phyloP scores from a whole-genome alignment of 1,140 invertebrate species.

The Aphelenchoides besseyi region DNA sequence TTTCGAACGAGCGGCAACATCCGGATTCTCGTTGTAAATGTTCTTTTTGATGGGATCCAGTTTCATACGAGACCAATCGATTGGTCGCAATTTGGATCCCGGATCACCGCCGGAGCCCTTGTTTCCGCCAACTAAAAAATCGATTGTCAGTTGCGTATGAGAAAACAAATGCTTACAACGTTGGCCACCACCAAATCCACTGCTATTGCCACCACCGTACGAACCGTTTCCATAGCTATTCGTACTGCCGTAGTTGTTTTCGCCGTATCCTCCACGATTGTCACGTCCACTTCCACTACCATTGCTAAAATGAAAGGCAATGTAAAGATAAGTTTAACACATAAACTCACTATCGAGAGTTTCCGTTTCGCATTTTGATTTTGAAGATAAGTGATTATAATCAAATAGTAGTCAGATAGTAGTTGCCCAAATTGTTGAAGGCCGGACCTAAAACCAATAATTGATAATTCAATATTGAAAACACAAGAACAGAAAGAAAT shows the following conservation, averaged over 20 bases:
- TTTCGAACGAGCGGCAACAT: constrained; percentile 47
- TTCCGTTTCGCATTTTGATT: background rate
- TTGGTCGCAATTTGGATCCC: constrained; percentile 34
- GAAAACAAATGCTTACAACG: background rate
- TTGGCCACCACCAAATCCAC: background rate
- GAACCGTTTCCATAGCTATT: background rate
- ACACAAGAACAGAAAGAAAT: background rate
- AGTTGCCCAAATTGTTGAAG: background rate
- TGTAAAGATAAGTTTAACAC: background rate
- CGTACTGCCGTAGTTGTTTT: background rate
- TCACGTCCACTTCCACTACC: background rate
- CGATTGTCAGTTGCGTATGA: background rate
- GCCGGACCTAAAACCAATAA: background rate
- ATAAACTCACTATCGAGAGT: background rate
- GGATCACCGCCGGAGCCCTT: background rate
- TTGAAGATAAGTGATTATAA: background rate
- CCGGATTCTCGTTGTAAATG: constrained; percentile 54
- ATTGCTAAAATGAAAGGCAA: background rate
- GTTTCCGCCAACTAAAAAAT: background rate
- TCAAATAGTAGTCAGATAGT: background rate
- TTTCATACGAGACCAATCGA: constrained; percentile 49
- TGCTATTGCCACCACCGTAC: background rate
- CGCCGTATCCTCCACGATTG: background rate
- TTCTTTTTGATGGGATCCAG: constrained; percentile 51
- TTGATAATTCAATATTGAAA: background rate